Evolutionary conservation across 2,113 vertebrate genomes (phyloP).

Genomic region (Elanoides forficatus): DNA sequence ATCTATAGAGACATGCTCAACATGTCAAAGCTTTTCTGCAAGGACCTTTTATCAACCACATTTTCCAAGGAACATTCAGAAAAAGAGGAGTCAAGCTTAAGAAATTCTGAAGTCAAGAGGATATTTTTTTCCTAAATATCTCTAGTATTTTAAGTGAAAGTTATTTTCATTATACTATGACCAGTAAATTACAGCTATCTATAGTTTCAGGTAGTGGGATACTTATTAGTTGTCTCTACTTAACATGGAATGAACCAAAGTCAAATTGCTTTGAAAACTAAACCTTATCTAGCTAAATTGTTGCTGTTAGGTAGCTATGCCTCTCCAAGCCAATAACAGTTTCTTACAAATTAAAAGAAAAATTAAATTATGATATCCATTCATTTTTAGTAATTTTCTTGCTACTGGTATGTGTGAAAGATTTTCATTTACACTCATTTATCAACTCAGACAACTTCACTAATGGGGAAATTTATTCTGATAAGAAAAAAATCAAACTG

Average conservation of each 20-base stretch:
- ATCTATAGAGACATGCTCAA: accelerated
- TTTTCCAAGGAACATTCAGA: neutral
- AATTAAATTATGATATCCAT: neutral
- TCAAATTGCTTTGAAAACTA: neutral
- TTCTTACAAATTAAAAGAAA: neutral
- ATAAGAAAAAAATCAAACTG: neutral
- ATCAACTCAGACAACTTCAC: neutral
- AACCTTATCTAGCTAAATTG: neutral
- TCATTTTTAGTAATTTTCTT: neutral
- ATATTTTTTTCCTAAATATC: neutral
- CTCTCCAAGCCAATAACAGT: neutral
- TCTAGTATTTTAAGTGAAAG: neutral
- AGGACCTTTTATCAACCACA: neutral
- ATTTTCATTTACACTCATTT: neutral
- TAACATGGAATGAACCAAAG: neutral
- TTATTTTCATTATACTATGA: neutral
- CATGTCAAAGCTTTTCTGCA: neutral
- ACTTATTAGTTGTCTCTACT: neutral
- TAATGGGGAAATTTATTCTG: neutral
- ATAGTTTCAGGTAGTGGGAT: neutral
- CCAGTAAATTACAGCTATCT: neutral
- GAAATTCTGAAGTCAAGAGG: neutral
- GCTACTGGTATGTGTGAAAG: neutral
- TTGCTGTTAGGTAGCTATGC: neutral
- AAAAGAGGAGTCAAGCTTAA: neutral